These are phyloP conservation scores for Glaucomys volans DNA, from an alignment of 2,113 vertebrate species.

Conservation along the genomic window DNA sequence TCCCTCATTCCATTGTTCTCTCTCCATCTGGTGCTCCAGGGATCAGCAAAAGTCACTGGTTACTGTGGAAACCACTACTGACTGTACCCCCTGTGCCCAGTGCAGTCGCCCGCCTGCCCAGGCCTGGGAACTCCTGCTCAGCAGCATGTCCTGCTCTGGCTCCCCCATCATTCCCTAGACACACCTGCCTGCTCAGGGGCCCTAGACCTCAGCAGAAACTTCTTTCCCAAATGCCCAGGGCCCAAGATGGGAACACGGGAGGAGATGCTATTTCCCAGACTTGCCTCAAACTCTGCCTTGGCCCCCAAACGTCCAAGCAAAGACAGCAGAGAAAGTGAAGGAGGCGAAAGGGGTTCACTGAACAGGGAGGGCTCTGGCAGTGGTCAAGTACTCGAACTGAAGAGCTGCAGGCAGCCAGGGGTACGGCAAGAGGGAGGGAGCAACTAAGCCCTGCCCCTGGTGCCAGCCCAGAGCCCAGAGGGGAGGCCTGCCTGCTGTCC, in stretches of 20 bases:
- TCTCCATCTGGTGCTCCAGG: constrained; percentile 84
- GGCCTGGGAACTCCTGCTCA: constrained; percentile 52
- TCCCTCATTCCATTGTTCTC: constrained; percentile 81
- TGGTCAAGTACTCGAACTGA: not conserved
- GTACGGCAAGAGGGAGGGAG: not conserved
- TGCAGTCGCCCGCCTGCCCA: constrained; percentile 61
- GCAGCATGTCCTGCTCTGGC: not conserved
- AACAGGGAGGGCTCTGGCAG: not conserved
- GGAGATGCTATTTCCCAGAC: constrained; percentile 55
- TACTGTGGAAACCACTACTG: constrained; percentile 83
- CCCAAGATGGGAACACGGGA: not conserved
- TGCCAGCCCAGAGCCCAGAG: constrained; percentile 73
- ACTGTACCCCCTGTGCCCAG: constrained; percentile 60
- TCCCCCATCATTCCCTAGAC: not conserved
- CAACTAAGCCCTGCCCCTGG: not conserved
- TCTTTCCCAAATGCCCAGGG: not conserved
- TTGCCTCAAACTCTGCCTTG: constrained; percentile 71
- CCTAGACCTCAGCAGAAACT: not conserved
- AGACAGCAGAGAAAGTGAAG: constrained; percentile 45
- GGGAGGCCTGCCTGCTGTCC: constrained; percentile 73
- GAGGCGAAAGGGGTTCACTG: not conserved
- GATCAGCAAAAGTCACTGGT: constrained; percentile 85
- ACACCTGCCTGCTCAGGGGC: constrained; percentile 68
- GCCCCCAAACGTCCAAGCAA: constrained; percentile 51
- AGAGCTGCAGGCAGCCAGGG: not conserved